A percentile compares a stretch with the other conserved stretches of the same genome.
phyloP scores from a whole-genome alignment of 2,888 invertebrate species.

The Actias luna region DNA sequence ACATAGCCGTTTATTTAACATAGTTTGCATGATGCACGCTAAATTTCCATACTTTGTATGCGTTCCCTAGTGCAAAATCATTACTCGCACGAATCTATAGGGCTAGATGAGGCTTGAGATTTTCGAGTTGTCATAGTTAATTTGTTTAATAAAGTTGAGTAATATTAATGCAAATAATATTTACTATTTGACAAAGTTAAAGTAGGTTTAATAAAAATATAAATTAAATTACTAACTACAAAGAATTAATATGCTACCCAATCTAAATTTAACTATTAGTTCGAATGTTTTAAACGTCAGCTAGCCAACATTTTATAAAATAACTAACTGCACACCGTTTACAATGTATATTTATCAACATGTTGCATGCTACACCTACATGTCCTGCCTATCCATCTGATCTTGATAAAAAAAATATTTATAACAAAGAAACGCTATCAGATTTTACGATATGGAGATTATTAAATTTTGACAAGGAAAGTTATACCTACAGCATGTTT shows the following conservation, averaged over 20 bases:
- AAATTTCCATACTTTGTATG: background rate
- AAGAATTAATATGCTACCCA: background rate
- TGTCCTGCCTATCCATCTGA: no score
- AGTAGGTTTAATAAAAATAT: no score
- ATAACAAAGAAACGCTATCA: background rate
- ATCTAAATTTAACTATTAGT: background rate
- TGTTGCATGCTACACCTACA: background rate
- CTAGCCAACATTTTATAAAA: background rate
- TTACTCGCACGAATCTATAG: background rate
- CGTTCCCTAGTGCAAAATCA: background rate
- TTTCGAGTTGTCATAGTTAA: no score
- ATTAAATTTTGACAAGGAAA: background rate
- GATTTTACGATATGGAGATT: background rate
- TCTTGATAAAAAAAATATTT: background rate
- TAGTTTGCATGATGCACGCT: slow-evolving; percentile 29
- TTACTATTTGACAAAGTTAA: no score
- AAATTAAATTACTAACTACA: no score
- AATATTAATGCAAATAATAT: no score
- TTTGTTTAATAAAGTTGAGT: no score
- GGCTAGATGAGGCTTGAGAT: no score
- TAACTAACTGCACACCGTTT: background rate
- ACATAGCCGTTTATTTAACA: slow-evolving; percentile 66
- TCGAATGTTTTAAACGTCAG: background rate
- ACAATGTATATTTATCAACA: background rate
- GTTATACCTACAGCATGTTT: background rate